Base-by-base conservation (phyloP, 1,140 invertebrate genomes). In the Temnothorax nylanderi region DNA sequence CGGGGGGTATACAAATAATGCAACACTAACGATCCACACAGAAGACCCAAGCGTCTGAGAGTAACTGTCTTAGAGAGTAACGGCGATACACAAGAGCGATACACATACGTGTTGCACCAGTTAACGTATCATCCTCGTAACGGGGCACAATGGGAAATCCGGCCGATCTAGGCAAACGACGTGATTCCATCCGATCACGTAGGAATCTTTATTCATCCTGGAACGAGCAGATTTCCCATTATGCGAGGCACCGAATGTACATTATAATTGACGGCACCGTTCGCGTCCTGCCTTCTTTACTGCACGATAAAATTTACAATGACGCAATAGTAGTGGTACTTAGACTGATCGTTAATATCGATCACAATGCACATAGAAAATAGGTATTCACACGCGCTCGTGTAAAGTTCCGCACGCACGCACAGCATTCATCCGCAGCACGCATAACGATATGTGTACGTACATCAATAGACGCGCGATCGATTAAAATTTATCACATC, bases 401-500 rank as follows among this genome's bases (percentile, higher is more conserved):
- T 62, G n/a, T 37, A 47, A 47, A 54, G 21, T 47, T 69, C 7
- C 37, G 44, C 11, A 41, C 37, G 10, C 47, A 51, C 54, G 49
- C 44, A 26, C 26, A 26, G 26, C 26, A 54, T 13, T 5, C 60
- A 75, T 4, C 34, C 34, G 13, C 62, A 10, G 37, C 11, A 34
- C 21, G 75, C 54, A 47, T 44, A 60, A 67, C 80, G 67, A 82
- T 74, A 74, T 82, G 67, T 72, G 54, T 82, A 41, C 16, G 37
- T 71, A 58, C 41, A 84, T 72, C 64, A 34, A 87, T 62, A 88
- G 47, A 86, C 85, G 88, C 67, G 77, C 81, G 75, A 84, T 87
- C 47, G 60, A 88, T 87, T 34, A 34, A 84, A 26, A 32, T 86
- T 90, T 91, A 91, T 91, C 89, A 91, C 90, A 91, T 90, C 77